Conservation (phyloP, 2,888 invertebrate genomes). For the Trissonchulus latispiculum region DNA sequence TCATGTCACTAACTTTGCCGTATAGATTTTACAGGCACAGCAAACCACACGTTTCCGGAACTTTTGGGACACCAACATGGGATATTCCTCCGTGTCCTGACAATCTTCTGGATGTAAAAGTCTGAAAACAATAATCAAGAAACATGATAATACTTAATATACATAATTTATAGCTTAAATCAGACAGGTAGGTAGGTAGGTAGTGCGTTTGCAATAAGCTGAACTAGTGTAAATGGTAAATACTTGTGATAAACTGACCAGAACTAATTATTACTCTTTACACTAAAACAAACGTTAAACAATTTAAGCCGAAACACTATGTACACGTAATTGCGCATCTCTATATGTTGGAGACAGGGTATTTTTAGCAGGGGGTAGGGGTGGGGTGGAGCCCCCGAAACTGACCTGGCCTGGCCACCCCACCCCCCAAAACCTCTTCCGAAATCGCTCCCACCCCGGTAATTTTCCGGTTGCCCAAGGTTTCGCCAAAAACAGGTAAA, state of each 20-base stretch:
- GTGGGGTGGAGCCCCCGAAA: no score
- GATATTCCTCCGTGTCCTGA: slow-evolving; percentile 36
- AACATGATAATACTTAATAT: not conserved
- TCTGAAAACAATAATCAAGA: slow-evolving; percentile 28
- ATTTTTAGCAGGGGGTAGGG: no score
- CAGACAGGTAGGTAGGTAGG: not conserved
- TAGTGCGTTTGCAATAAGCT: not conserved
- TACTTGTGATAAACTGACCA: no score
- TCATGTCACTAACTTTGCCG: slow-evolving; percentile 28
- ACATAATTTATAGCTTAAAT: not conserved
- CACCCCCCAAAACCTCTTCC: no score
- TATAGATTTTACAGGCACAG: slow-evolving; percentile 35
- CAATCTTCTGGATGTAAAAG: slow-evolving; percentile 36
- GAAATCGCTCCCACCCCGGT: not conserved
- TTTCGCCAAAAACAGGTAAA: no score
- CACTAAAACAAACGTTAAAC: no score
- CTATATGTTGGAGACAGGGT: no score
- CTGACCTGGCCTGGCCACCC: no score
- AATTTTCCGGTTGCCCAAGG: not conserved
- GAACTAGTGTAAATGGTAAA: no score
- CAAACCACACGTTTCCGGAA: slow-evolving; percentile 35
- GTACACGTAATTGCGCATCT: no score
- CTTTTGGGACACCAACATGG: slow-evolving; percentile 31
- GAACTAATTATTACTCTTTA: no score
- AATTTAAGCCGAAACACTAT: no score